Evolutionary conservation across 2,113 vertebrate species (phyloP).

Genomic region (Hepsetus odoe): DNA sequence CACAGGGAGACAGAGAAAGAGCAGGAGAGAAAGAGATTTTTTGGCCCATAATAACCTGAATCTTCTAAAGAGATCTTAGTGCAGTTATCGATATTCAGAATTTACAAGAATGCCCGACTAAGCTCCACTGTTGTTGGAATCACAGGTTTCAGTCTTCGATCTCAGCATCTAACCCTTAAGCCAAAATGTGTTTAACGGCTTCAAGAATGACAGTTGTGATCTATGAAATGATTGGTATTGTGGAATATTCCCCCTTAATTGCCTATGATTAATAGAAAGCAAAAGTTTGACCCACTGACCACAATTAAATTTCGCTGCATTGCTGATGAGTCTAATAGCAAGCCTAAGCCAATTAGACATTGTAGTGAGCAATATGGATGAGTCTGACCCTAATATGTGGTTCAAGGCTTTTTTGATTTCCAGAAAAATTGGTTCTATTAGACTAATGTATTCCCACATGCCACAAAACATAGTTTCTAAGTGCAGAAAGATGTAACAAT

Average conservation of each 20-base stretch:
- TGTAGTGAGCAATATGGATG: conserved; percentile 24
- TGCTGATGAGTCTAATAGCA: conserved; percentile 38
- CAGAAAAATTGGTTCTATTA: conserved; percentile 3
- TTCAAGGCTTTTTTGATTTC: conserved; percentile 4
- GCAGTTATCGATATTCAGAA: conserved; percentile 32
- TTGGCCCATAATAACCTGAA: conserved; percentile 6
- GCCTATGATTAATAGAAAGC: conserved; percentile 38
- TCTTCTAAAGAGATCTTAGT: conserved; percentile 10
- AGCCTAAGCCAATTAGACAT: conserved; percentile 20
- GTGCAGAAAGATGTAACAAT: background rate
- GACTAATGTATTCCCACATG: background rate
- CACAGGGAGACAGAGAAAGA: conserved; percentile 16
- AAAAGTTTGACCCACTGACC: conserved; percentile 47
- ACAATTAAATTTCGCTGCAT: conserved; percentile 28
- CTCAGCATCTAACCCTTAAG: conserved; percentile 20
- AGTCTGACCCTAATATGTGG: conserved; percentile 11
- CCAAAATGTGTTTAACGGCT: conserved; percentile 26
- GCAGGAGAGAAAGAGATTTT: conserved; percentile 11
- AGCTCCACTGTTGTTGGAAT: background rate
- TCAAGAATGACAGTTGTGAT: conserved; percentile 20
- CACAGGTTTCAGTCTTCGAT: background rate
- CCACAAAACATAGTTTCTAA: conserved; percentile 10
- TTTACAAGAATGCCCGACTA: conserved; percentile 30
- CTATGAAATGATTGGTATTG: conserved; percentile 32
- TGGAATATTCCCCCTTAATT: conserved; percentile 44